These are phyloP conservation scores for Fukomys damarensis DNA, from an alignment of 2,113 vertebrate species.

Conservation along the genomic window DNA sequence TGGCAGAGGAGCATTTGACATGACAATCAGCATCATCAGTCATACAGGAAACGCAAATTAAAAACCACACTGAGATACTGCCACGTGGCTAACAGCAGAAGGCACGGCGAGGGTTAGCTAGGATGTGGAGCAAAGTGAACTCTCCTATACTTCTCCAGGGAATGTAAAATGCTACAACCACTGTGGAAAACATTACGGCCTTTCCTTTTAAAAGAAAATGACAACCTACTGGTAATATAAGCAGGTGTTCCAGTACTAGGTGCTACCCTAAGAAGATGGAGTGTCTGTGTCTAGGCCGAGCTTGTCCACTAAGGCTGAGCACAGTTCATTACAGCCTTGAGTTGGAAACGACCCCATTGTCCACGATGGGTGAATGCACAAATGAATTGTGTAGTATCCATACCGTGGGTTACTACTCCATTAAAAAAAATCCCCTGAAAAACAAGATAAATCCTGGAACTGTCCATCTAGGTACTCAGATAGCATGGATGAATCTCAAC, in stretches of 20 bases:
- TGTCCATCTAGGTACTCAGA: background rate
- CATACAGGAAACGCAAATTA: background rate
- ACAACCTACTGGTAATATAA: background rate
- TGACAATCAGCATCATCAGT: background rate
- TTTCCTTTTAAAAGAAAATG: background rate
- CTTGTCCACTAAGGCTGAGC: no score
- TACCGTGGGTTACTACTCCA: no score
- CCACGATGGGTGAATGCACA: fast-evolving
- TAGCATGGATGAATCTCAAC: no score
- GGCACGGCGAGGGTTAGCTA: background rate
- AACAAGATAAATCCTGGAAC: background rate
- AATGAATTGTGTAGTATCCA: fast-evolving
- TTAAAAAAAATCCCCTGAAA: background rate
- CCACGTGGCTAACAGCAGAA: background rate
- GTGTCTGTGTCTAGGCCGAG: background rate
- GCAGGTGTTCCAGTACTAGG: background rate
- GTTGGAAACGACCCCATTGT: background rate
- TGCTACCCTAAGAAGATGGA: background rate
- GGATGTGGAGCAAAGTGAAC: background rate
- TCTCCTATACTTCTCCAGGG: background rate
- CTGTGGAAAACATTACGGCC: background rate
- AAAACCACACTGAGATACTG: background rate
- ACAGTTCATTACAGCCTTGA: background rate
- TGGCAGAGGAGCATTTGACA: background rate
- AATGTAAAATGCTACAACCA: background rate